Evolutionary conservation across 37 sponge, comb jelly and placozoan genomes (phyloP).

Genomic region (Chondrosia reniformis): DNA sequence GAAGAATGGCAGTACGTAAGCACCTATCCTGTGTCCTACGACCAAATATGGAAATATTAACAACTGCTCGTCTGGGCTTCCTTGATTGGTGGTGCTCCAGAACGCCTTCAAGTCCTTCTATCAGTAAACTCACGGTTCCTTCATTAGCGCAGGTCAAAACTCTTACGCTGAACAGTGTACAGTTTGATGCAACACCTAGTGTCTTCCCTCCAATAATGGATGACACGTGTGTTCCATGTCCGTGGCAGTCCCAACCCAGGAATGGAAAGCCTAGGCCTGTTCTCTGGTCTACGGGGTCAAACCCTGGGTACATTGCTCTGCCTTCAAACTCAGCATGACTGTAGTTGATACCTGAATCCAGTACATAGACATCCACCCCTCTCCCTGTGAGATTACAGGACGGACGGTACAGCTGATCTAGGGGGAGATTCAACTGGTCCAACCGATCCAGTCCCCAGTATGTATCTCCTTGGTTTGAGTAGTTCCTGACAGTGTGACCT

Average conservation of each 20-base stretch:
- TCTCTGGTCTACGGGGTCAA: background rate
- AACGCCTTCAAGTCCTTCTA: slow-evolving; percentile 44
- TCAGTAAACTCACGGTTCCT: slow-evolving; percentile 49
- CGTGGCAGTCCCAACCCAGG: slow-evolving; percentile 64
- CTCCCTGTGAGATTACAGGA: background rate
- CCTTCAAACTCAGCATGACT: slow-evolving; percentile 3
- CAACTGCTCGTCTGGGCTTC: slow-evolving; percentile 24
- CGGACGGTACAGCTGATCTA: background rate
- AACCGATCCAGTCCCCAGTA: slow-evolving; percentile 11
- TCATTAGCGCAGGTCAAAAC: slow-evolving; percentile 47
- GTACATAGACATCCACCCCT: slow-evolving; percentile 13
- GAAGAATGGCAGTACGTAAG: slow-evolving; percentile 22
- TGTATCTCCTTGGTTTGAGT: no score
- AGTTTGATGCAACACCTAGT: slow-evolving; percentile 60
- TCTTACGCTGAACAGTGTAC: slow-evolving; percentile 49
- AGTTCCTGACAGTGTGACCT: no score
- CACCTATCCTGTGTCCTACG: slow-evolving; percentile 9
- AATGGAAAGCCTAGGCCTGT: background rate
- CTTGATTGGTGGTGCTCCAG: background rate
- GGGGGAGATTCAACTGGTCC: background rate
- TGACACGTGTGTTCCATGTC: slow-evolving; percentile 79
- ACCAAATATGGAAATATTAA: slow-evolving; percentile 67
- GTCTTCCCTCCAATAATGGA: slow-evolving; percentile 63
- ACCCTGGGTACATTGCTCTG: background rate
- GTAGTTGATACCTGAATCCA: slow-evolving; percentile 1